phyloP scores from a whole-genome alignment of 2,797 vertebrate species.

The Mastacembelus armatus region DNA sequence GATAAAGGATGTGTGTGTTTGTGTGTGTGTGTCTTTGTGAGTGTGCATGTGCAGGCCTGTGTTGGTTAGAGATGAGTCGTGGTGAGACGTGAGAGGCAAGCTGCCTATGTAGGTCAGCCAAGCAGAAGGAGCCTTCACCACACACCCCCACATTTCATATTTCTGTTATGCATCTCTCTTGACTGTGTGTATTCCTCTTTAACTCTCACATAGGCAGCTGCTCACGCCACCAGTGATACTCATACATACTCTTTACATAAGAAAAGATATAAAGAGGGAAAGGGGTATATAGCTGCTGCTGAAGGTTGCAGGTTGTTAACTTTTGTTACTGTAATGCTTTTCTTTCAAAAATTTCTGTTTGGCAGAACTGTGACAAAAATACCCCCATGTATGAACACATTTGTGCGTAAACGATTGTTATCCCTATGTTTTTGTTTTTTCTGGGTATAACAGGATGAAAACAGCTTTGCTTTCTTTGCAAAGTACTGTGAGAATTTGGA shows the following conservation, averaged over 20 bases:
- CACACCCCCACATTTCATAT: constrained; percentile 85
- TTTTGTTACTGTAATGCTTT: constrained; percentile 13
- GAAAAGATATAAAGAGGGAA: constrained; percentile 26
- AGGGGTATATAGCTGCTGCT: constrained; percentile 1
- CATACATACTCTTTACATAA: constrained; percentile 44
- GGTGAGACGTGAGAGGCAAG: constrained; percentile 84
- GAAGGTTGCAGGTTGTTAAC: constrained; percentile 3
- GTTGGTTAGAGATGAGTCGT: constrained; percentile 82
- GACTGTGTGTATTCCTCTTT: constrained; percentile 45
- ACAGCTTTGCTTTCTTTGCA: constrained; percentile 20
- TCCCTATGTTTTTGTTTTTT: constrained; percentile 24
- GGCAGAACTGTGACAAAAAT: constrained; percentile 11
- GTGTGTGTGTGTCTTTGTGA: constrained; percentile 24
- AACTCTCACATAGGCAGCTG: constrained; percentile 47
- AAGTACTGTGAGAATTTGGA: constrained; percentile 38
- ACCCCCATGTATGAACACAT: constrained; percentile 39
- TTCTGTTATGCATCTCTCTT: constrained; percentile 76
- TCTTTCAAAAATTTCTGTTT: constrained; percentile 22
- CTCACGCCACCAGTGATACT: constrained; percentile 42
- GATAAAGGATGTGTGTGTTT: constrained; percentile 64
- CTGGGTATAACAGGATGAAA: constrained; percentile 29
- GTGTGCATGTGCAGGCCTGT: constrained; percentile 65
- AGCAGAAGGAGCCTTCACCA: constrained; percentile 84
- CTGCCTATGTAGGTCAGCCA: constrained; percentile 89
- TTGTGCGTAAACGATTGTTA: constrained; percentile 36